These are phyloP conservation scores for Thereva unica DNA, from an alignment of 2,888 invertebrate species.

Conservation along the genomic window DNA sequence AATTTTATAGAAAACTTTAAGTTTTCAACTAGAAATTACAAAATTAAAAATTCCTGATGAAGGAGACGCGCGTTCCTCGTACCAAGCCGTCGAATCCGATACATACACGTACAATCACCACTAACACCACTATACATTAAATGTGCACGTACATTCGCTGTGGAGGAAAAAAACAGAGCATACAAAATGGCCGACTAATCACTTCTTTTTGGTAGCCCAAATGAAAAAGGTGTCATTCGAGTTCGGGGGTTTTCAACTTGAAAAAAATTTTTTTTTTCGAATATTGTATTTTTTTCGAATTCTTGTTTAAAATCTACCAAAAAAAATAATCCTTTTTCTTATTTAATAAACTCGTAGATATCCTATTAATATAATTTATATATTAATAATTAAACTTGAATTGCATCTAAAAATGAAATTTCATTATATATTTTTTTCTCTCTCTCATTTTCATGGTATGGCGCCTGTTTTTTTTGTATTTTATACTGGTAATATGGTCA, in stretches of 20 bases:
- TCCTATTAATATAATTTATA: conserved; percentile 1
- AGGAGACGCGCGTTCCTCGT: conserved; percentile 56
- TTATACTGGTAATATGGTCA: conserved; percentile 4
- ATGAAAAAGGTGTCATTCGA: conserved; percentile 19
- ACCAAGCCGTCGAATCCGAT: conserved; percentile 55
- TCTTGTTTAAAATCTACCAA: too few species aligned
- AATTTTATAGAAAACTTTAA: conserved; percentile 2
- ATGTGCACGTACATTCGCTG: conserved; percentile 35
- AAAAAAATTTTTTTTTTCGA: not conserved
- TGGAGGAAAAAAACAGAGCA: conserved; percentile 37
- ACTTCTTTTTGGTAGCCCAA: conserved; percentile 24
- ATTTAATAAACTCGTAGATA: not conserved
- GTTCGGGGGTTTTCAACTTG: not conserved
- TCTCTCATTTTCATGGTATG: conserved; percentile 12
- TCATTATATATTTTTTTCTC: too few species aligned
- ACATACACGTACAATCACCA: conserved; percentile 40
- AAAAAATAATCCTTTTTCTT: too few species aligned
- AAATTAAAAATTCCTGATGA: conserved; percentile 45
- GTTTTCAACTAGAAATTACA: conserved; percentile 23
- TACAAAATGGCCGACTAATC: conserved; percentile 35
- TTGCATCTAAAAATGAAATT: not conserved
- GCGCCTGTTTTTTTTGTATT: conserved; percentile 17
- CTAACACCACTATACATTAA: conserved; percentile 18
- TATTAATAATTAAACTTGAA: not conserved
- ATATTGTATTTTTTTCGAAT: too few species aligned